A percentile compares a stretch with the other conserved stretches of the same genome.
Evolutionary conservation across 1,140 invertebrate species (phyloP).

Genomic region (Drosophila kurseongensis): DNA sequence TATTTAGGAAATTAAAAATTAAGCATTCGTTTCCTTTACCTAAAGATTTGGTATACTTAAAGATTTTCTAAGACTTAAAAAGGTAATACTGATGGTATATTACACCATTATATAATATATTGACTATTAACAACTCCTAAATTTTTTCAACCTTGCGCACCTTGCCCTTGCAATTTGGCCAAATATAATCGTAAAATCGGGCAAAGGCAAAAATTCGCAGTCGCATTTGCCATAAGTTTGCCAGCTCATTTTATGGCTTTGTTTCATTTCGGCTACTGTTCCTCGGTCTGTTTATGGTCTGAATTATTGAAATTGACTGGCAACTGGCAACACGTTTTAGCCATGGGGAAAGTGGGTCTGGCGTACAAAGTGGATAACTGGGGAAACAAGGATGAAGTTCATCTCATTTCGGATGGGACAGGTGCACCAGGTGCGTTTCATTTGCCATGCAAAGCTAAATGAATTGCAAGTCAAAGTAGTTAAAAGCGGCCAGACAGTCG

Average conservation of each 20-base stretch:
- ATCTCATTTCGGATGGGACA: constrained; percentile 16
- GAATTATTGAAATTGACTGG: constrained; percentile 57
- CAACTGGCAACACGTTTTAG: constrained; percentile 36
- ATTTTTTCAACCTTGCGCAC: constrained; percentile 3
- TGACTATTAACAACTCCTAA: background rate
- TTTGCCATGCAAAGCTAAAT: constrained; percentile 69
- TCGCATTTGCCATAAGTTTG: constrained; percentile 33
- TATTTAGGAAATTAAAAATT: no score
- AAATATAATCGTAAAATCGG: constrained; percentile 35
- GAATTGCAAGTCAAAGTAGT: constrained; percentile 80
- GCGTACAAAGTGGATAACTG: background rate
- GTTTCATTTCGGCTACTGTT: constrained; percentile 30
- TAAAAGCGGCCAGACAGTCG: constrained; percentile 36
- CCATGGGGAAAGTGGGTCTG: constrained; percentile 5
- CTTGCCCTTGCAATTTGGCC: constrained; percentile 12
- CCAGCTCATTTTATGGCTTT: constrained; percentile 59
- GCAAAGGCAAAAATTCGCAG: constrained; percentile 16
- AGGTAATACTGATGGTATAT: no score
- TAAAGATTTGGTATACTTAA: no score
- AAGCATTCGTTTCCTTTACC: no score
- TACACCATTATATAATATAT: no score
- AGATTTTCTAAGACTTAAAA: no score
- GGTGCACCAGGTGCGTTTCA: constrained; percentile 62
- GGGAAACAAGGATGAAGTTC: constrained; percentile 1
- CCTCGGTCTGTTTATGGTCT: constrained; percentile 28